Percentiles rank a stretch among this genome's conserved stretches.
Conservation (phyloP, 2,797 vertebrate species). For the Kryptopterus vitreolus region DNA sequence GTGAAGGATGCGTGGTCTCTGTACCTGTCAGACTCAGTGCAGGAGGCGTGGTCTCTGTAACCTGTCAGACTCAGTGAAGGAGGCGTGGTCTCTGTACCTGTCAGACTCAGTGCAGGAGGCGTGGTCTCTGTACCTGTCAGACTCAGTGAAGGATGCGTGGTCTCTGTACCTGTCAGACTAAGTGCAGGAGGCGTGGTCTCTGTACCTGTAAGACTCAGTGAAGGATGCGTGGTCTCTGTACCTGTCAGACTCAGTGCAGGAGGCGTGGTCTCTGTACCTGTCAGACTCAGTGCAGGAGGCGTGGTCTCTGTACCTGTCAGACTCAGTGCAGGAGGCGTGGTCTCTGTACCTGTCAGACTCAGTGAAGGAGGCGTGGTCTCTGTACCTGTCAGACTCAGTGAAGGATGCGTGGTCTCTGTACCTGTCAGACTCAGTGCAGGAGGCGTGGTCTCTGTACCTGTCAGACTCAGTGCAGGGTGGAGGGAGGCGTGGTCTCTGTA, state of each 20-base stretch:
- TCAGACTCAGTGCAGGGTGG: not conserved
- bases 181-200: not conserved
- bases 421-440: too few relatives aligned
- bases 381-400: too few relatives aligned
- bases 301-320: not conserved
- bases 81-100: not conserved
- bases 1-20: not conserved
- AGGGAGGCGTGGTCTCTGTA: not conserved
- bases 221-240: not conserved
- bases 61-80: not conserved
- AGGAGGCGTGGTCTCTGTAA: not conserved
- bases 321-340: too few relatives aligned
- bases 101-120: not conserved
- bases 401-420: too few relatives aligned
- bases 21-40: not conserved
- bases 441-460: not conserved
- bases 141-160: not conserved
- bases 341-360: too few relatives aligned
- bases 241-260: not conserved
- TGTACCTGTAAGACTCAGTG: not conserved
- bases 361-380: too few relatives aligned
- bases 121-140: not conserved
- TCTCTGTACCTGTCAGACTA: not conserved
- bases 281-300: not conserved
- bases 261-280: not conserved